These are phyloP conservation scores for Armadillidium nasatum DNA, from an alignment of 1,140 invertebrate species.

Conservation along the genomic window DNA sequence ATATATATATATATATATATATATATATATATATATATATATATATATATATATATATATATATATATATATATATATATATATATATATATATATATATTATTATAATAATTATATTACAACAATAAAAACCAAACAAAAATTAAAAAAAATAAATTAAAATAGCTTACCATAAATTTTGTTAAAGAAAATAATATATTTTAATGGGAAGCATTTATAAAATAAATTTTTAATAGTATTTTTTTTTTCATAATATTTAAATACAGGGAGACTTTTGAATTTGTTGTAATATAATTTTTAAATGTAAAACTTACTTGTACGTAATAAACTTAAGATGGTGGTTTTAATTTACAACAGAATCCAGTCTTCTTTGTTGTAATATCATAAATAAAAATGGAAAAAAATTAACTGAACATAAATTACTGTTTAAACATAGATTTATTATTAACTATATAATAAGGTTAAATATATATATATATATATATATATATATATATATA, in stretches of 20 bases:
- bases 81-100: neutral
- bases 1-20: conserved; percentile 2
- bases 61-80: neutral
- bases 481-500: neutral
- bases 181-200: neutral
- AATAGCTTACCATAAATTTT: neutral
- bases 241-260: neutral
- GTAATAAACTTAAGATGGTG: neutral
- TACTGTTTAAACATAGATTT: neutral
- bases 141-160: neutral
- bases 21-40: neutral
- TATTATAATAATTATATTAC: neutral
- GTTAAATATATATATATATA: conserved; percentile 1
- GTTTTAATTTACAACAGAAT: neutral
- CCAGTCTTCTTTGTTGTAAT: neutral
- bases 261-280: neutral
- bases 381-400: neutral
- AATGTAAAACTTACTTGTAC: neutral
- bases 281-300: neutral
- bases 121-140: neutral
- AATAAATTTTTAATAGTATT: neutral
- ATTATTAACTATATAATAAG: neutral
- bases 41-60: neutral
- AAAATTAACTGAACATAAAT: neutral
- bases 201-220: neutral